These are phyloP conservation scores for Semnopithecus entellus DNA, from an alignment of 2,113 vertebrate species.

Conservation along the genomic window DNA sequence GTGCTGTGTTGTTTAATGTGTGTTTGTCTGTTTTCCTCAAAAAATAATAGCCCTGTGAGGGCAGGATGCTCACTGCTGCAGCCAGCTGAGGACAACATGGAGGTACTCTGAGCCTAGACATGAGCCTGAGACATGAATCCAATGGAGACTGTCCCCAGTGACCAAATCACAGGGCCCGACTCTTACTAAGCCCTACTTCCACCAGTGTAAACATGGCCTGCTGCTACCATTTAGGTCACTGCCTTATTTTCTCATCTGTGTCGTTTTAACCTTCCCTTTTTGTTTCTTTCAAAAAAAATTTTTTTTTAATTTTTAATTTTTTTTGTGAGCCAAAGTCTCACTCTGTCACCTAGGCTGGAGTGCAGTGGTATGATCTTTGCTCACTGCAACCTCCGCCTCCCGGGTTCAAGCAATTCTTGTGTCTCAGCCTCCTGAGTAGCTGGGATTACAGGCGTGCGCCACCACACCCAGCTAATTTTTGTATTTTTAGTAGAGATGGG, in stretches of 20 bases:
- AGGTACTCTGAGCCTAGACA: too few species aligned
- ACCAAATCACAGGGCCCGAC: background rate
- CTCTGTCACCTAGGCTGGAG: too few species aligned
- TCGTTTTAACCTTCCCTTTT: background rate
- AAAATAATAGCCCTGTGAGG: background rate
- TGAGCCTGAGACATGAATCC: background rate
- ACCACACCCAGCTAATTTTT: too few species aligned
- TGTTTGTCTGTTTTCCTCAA: background rate
- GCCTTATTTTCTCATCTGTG: background rate
- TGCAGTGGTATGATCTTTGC: too few species aligned
- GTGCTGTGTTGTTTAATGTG: background rate
- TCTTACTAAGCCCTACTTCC: background rate
- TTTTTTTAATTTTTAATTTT: too few species aligned
- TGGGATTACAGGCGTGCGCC: too few species aligned
- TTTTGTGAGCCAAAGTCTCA: too few species aligned
- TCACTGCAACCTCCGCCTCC: too few species aligned
- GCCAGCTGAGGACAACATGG: background rate
- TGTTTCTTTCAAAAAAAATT: background rate
- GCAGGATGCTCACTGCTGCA: too few species aligned
- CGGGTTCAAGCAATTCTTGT: too few species aligned
- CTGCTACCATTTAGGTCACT: background rate
- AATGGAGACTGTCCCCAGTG: rapidly evolving
- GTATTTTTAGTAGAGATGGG: too few species aligned
- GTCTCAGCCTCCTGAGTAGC: too few species aligned
- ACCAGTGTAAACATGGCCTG: background rate